phyloP scores from a whole-genome alignment of 1,140 invertebrate species.

The Apis dorsata region DNA sequence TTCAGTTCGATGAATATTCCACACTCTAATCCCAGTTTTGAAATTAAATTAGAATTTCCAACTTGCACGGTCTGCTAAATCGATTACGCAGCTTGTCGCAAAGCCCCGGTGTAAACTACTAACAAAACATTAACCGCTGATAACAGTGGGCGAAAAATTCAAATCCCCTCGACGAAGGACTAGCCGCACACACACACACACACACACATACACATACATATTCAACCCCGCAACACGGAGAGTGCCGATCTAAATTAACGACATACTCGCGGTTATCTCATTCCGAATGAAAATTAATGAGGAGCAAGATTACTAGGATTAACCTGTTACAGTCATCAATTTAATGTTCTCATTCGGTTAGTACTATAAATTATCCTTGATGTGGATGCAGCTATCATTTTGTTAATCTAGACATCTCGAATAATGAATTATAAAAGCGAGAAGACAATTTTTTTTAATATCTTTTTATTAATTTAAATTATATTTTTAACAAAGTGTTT shows the following conservation, averaged over 20 bases:
- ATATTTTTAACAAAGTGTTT: too few species aligned
- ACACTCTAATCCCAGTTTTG: slow-evolving; percentile 20
- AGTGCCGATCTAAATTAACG: slow-evolving; percentile 6
- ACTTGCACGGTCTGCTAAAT: slow-evolving; percentile 7
- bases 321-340: slow-evolving; percentile 3
- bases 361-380: too few species aligned
- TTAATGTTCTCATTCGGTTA: slow-evolving; percentile 2
- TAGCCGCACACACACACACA: neutral
- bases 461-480: too few species aligned
- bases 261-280: slow-evolving; percentile 13
- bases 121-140: slow-evolving; percentile 19
- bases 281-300: slow-evolving; percentile 9
- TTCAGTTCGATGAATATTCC: slow-evolving; percentile 19
- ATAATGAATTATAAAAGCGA: neutral
- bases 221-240: neutral
- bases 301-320: neutral
- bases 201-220: neutral
- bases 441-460: too few species aligned
- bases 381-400: neutral
- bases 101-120: slow-evolving; percentile 9
- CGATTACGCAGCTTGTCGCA: slow-evolving; percentile 14
- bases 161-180: neutral
- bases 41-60: slow-evolving; percentile 32
- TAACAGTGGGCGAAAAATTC: slow-evolving; percentile 9
- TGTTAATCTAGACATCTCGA: neutral